Conservation (phyloP, 2,888 invertebrate genomes). For the Subacronicta megacephala region DNA sequence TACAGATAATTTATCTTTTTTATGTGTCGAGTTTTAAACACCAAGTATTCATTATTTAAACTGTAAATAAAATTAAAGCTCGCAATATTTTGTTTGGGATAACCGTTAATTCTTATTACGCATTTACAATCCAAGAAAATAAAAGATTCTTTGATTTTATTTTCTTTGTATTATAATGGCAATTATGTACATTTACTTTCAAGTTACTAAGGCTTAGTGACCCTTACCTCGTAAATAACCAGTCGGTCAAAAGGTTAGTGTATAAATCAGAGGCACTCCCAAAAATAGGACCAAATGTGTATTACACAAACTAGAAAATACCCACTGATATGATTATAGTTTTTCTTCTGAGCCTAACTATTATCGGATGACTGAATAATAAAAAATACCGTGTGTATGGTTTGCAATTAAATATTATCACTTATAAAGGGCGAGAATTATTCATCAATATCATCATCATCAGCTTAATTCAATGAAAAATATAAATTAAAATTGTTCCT, state of each 20-base stretch:
- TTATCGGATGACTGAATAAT: no score
- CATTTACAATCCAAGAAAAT: constrained; percentile 16
- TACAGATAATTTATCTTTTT: constrained; percentile 1
- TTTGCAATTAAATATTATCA: constrained; percentile 35
- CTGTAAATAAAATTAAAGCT: constrained; percentile 1
- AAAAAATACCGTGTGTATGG: no score
- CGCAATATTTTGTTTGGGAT: background rate
- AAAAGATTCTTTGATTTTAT: constrained; percentile 8
- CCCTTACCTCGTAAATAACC: background rate
- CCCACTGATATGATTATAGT: background rate
- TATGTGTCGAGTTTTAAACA: background rate
- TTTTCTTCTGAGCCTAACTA: no score
- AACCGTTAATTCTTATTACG: background rate
- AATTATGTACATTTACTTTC: background rate
- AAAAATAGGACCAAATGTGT: background rate
- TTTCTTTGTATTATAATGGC: background rate
- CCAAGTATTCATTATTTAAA: background rate
- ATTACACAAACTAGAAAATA: background rate
- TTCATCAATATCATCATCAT: constrained; percentile 19
- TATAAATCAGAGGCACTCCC: background rate
- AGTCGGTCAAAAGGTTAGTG: background rate
- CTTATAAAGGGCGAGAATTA: constrained; percentile 24
- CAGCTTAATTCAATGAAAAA: constrained; percentile 22
- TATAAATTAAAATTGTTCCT: constrained; percentile 35
- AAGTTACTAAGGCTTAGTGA: background rate